Evolutionary conservation across 2,888 invertebrate species (phyloP).

Genomic region (Drosophila ochracea): DNA sequence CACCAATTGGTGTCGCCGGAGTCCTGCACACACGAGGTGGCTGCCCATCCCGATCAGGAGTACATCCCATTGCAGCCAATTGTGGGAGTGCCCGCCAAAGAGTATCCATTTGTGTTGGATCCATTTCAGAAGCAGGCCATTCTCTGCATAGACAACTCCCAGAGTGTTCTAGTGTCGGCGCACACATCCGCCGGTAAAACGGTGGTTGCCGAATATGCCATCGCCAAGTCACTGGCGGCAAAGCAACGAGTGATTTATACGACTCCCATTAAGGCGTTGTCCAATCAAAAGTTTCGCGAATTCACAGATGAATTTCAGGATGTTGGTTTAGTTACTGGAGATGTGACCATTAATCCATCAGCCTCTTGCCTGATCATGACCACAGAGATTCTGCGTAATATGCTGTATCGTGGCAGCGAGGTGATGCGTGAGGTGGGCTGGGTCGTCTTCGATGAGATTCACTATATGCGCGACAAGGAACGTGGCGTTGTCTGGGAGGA

Average conservation of each 20-base stretch:
- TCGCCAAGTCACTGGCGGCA: conserved; percentile 96
- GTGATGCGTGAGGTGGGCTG: conserved; percentile 99
- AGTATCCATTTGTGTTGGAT: conserved; percentile 97
- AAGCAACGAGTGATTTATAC: conserved; percentile 99
- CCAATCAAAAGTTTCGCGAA: conserved; percentile 99
- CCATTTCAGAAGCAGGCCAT: conserved; percentile 99
- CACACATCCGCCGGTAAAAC: conserved; percentile 99
- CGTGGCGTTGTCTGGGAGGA: conserved; percentile 99
- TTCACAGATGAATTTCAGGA: conserved; percentile 98
- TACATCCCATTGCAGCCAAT: conserved; percentile 88
- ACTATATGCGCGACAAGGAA: conserved; percentile 99
- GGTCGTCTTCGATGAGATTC: conserved; percentile 99
- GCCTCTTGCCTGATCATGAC: conserved; percentile 99
- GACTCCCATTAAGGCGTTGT: conserved; percentile 99
- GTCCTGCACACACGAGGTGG: conserved; percentile 98
- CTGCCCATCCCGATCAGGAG: conserved; percentile 94
- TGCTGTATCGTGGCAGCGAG: conserved; percentile 99
- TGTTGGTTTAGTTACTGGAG: conserved; percentile 99
- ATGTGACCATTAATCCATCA: conserved; percentile 99
- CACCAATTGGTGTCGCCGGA: conserved; percentile 96
- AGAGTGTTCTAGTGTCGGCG: conserved; percentile 99
- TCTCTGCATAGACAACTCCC: conserved; percentile 97
- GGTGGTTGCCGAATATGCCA: conserved; percentile 98
- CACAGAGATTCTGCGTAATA: conserved; percentile 99
- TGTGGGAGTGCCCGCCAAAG: conserved; percentile 92